phyloP scores from a whole-genome alignment of 1,140 invertebrate genomes.

The Tetragnatha versicolor region DNA sequence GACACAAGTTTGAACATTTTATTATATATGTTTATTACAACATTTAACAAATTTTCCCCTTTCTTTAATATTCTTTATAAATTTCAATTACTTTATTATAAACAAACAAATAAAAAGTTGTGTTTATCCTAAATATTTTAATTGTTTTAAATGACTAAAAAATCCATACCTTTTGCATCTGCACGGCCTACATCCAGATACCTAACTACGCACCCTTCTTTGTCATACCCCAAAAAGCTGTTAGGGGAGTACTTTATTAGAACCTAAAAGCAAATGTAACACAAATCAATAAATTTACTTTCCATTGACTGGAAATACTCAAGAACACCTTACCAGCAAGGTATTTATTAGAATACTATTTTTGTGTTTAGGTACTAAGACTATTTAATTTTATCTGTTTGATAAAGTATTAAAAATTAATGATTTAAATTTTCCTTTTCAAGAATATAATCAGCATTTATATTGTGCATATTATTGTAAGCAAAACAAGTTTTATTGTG shows the following conservation, averaged over 20 bases:
- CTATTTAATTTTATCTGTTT: not conserved
- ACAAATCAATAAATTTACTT: no score
- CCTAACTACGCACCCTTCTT: not conserved
- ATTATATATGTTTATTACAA: no score
- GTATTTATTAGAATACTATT: not conserved
- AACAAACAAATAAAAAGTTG: not conserved
- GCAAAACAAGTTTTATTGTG: no score
- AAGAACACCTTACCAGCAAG: no score
- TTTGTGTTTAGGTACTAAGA: not conserved
- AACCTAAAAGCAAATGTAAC: not conserved
- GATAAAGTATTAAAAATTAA: not conserved
- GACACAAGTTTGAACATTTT: no score
- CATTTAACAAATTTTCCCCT: no score
- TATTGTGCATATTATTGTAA: no score
- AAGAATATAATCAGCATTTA: no score
- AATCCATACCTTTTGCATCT: not conserved
- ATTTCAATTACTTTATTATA: not conserved
- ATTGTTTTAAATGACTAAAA: no score
- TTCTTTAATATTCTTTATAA: not conserved
- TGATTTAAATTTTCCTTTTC: no score
- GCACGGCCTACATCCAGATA: not conserved
- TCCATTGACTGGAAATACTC: no score
- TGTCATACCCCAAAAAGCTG: not conserved
- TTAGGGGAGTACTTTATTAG: not conserved
- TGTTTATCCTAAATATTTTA: no score